A percentile compares a stretch with the other conserved stretches of the same genome.
Conservation (phyloP, 2,797 vertebrate genomes). For the Gymnopithys bicolor region DNA sequence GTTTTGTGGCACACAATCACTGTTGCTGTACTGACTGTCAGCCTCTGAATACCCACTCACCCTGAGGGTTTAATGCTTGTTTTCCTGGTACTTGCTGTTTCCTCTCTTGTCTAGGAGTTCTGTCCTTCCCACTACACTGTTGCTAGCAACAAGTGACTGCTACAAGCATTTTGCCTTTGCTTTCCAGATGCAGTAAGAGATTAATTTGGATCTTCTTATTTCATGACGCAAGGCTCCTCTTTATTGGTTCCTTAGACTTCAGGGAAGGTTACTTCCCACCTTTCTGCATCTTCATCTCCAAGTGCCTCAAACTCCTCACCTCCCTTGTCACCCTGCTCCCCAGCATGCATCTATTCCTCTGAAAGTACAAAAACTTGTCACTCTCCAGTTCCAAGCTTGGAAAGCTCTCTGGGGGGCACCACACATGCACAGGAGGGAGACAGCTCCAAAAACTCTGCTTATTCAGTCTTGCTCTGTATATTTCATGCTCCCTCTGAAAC, state of each 20-base stretch:
- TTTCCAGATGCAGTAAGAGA: neutral
- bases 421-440: neutral
- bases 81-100: neutral
- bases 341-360: neutral
- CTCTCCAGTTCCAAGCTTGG: neutral
- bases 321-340: neutral
- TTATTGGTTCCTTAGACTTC: neutral
- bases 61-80: neutral
- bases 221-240: neutral
- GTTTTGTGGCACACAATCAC: neutral
- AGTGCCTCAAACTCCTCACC: neutral
- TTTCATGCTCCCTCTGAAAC: neutral
- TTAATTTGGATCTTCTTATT: neutral
- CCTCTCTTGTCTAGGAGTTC: neutral
- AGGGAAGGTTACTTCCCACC: neutral
- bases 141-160: neutral
- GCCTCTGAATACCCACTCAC: neutral
- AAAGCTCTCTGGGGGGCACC: neutral
- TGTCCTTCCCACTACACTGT: neutral
- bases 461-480: neutral
- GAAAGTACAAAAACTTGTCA: rapidly evolving
- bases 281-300: neutral
- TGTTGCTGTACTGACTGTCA: neutral
- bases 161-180: neutral
- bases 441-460: neutral